Percentiles rank a stretch among this genome's conserved stretches.
phyloP scores from a whole-genome alignment of 2,113 vertebrate species.

The Phalacrocorax aristotelis region DNA sequence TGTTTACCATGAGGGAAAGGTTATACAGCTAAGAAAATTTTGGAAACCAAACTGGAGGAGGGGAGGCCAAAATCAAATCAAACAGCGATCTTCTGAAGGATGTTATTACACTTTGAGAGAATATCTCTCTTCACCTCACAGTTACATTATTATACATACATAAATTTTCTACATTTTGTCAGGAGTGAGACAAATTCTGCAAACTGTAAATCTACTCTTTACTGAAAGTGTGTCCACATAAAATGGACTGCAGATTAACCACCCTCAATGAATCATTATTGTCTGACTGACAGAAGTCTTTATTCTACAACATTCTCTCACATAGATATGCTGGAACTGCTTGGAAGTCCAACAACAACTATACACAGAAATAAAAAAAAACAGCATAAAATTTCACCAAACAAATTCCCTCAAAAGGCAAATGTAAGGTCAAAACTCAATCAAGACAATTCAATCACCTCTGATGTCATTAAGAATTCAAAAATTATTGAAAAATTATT shows the following conservation, averaged over 20 bases:
- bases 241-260: background rate
- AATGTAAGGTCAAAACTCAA: background rate
- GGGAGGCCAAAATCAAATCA: background rate
- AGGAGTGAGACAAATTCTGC: background rate
- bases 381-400: background rate
- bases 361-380: background rate
- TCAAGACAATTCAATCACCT: background rate
- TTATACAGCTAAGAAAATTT: background rate
- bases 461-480: background rate
- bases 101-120: background rate
- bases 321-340: background rate
- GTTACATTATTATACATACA: rapidly evolving
- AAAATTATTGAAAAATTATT: background rate
- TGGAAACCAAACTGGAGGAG: background rate
- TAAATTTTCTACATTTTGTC: background rate
- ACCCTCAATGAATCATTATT: background rate
- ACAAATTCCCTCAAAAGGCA: background rate
- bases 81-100: background rate
- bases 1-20: background rate
- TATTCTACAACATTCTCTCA: background rate
- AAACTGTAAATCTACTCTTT: background rate
- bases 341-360: background rate
- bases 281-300: background rate
- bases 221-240: background rate
- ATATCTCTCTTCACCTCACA: background rate